Percentiles rank a stretch among this genome's conserved stretches.
Evolutionary conservation across 2,888 invertebrate genomes (phyloP).

Genomic region (Blastobasis lacticolella): DNA sequence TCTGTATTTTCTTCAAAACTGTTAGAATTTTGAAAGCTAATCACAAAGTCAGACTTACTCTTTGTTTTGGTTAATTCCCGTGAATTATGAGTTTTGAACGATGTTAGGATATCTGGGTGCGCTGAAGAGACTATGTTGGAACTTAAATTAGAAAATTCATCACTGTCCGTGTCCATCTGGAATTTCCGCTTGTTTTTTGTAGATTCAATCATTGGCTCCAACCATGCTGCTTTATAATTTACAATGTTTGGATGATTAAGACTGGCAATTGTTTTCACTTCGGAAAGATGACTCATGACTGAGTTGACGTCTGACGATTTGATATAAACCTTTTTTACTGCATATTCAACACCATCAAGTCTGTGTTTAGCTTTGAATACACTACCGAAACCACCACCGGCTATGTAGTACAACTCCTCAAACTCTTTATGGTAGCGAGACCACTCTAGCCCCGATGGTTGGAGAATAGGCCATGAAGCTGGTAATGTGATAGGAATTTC

Average conservation of each 20-base stretch:
- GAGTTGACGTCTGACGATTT: constrained; percentile 77
- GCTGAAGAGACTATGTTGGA: constrained; percentile 43
- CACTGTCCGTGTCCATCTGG: constrained; percentile 52
- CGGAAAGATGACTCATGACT: constrained; percentile 79
- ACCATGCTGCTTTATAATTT: constrained; percentile 88
- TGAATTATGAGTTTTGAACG: constrained; percentile 65
- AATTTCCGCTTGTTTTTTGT: constrained; percentile 46
- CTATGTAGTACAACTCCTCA: constrained; percentile 80
- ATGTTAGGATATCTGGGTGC: constrained; percentile 54
- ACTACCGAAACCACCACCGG: constrained; percentile 84
- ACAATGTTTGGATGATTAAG: constrained; percentile 87
- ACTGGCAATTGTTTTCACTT: constrained; percentile 87
- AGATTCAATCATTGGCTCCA: constrained; percentile 78
- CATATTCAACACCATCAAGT: constrained; percentile 84
- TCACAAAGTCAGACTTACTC: constrained; percentile 55
- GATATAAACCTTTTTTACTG: constrained; percentile 84
- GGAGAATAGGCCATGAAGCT: constrained; percentile 66
- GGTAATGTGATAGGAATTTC: constrained; percentile 66
- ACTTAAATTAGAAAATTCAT: constrained; percentile 37
- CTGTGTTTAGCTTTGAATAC: constrained; percentile 84
- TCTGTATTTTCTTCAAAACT: constrained; percentile 35
- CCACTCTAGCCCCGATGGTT: constrained; percentile 70
- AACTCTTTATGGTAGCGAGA: constrained; percentile 82
- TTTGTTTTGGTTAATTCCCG: constrained; percentile 49
- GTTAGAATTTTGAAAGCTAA: constrained; percentile 55